A percentile compares a stretch with the other conserved stretches of the same genome.
Evolutionary conservation across 2,888 invertebrate species (phyloP).

Genomic region (Pristionchus arcanus): DNA sequence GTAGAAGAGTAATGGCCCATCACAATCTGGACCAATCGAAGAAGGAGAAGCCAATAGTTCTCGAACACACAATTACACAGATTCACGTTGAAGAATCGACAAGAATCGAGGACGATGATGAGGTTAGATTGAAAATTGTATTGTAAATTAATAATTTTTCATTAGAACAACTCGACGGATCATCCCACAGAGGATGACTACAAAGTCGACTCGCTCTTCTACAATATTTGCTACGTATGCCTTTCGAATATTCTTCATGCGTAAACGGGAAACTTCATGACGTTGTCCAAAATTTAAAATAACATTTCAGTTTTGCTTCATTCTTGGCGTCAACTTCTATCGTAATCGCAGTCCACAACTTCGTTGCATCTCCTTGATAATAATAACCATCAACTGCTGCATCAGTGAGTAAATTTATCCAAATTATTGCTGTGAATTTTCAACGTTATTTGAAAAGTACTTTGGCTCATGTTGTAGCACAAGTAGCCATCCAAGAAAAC

Average conservation of each 20-base stretch:
- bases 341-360: neutral
- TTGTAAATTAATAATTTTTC: too few relatives aligned
- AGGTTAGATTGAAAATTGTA: too few relatives aligned
- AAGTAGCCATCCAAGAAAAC: too few relatives aligned
- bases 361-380: neutral
- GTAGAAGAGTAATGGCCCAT: neutral
- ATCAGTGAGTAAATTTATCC: too few relatives aligned
- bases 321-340: conserved; percentile 33
- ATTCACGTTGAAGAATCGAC: neutral
- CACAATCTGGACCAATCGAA: neutral
- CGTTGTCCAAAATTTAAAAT: neutral
- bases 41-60: neutral
- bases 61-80: neutral
- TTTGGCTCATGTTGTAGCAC: too few relatives aligned
- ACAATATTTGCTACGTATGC: conserved; percentile 2
- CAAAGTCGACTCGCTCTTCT: conserved; percentile 29
- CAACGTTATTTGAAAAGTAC: too few relatives aligned
- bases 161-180: neutral
- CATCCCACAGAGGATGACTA: neutral
- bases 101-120: too few relatives aligned
- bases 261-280: neutral
- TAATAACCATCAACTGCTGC: neutral
- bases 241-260: neutral
- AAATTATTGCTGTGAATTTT: too few relatives aligned
- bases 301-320: conserved; percentile 31